Evolutionary conservation across 2,888 invertebrate genomes (phyloP), one percentile per base, ranked within the genome.

Genomic region (Drosophila monieri): DNA sequence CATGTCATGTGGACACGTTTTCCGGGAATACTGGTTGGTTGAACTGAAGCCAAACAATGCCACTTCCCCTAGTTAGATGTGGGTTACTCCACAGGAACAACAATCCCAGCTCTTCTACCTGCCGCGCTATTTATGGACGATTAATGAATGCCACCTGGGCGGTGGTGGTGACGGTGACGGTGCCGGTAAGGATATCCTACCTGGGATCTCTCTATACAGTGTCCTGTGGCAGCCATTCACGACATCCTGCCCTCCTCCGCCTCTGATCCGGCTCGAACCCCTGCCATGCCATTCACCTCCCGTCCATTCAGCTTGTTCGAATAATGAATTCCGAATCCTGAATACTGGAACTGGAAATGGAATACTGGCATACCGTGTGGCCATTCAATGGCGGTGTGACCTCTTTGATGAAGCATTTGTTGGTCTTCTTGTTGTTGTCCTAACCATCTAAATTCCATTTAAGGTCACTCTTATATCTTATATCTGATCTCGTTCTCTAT

Each of bases 91-190:
- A 23, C 32, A 37, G 27, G 9, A 27, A 2, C 27, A 27, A 27
- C 21, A 27, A 4, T 15, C 10, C 39, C 5, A 1, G 4, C 9
- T 4, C 15, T n/a, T 4, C 12, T 67, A 64, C 59, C 56, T 66
- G 61, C 58, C 39, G 65, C 39, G 76, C 85, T 85, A 81, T 81
- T 87, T 81, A 81, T 81, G 85, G 79, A 85, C 88, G 88, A 87
- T 83, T 83, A 83, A 83, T 83, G 85, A 87, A 85, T 76, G 85
- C 85, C 87, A 80, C 80, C 80, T 80, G 85, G 80, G 68, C 65
- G 39, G 75, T 1, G 12, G 6, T 10, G 46, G 3, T 3, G n/a
- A n/a, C n/a, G n/a, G n/a, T n/a, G n/a, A n/a, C 65, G 39, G 75
- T 1, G 12, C 6, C 10, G 6, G n/a, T 1, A 5, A 15, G n/a